phyloP scores from a whole-genome alignment of 2,797 vertebrate species.

The Silurus lanzhouensis region DNA sequence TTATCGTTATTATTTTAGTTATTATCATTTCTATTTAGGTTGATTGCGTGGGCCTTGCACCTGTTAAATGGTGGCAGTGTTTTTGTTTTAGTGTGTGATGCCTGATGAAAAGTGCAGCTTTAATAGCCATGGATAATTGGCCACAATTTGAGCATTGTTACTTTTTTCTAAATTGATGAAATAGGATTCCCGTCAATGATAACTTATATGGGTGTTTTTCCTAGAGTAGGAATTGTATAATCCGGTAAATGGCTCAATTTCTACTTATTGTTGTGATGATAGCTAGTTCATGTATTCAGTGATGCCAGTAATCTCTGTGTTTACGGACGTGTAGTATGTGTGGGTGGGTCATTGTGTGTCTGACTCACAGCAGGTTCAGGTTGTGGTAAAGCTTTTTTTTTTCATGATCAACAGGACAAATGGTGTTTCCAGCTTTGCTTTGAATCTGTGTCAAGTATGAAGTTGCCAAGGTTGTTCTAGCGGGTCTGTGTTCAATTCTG shows the following conservation, averaged over 20 bases:
- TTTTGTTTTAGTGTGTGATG: not conserved
- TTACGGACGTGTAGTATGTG: not conserved
- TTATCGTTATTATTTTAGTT: not conserved
- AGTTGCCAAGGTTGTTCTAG: not conserved
- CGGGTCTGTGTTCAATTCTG: not conserved
- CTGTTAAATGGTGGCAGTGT: not conserved
- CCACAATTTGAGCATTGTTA: not conserved
- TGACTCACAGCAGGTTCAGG: constrained; percentile 13
- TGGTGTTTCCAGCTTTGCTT: not conserved
- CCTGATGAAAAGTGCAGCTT: not conserved
- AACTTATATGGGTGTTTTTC: not conserved
- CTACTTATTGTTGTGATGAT: not conserved
- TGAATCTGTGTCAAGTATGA: not conserved
- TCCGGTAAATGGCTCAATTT: not conserved
- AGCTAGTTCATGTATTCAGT: not conserved
- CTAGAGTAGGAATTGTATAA: not conserved
- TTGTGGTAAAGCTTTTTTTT: not conserved
- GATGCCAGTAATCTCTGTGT: not conserved
- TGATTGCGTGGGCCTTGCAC: constrained; percentile 14
- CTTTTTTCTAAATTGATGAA: not conserved
- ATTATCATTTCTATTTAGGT: not conserved
- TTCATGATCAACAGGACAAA: not conserved
- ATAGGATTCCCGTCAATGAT: not conserved
- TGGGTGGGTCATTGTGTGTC: not conserved
- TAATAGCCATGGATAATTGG: constrained; percentile 10